Percentiles rank a stretch among this genome's conserved stretches.
phyloP scores from a whole-genome alignment of 2,888 invertebrate genomes.

The Taenaris catops region DNA sequence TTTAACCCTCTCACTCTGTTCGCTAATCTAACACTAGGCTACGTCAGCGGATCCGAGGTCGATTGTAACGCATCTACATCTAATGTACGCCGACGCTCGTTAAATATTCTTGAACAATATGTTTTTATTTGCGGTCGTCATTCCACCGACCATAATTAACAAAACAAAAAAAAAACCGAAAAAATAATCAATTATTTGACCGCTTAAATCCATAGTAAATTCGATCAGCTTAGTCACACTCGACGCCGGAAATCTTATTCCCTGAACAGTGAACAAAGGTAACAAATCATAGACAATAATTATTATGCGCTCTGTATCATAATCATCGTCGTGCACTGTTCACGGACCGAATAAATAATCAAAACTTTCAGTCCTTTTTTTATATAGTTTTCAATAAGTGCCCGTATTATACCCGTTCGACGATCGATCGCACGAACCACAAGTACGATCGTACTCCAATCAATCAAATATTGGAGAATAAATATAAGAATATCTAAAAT shows the following conservation, averaged over 20 bases:
- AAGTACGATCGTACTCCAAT: constrained; percentile 52
- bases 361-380: constrained; percentile 56
- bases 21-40: constrained; percentile 73
- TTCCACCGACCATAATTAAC: constrained; percentile 56
- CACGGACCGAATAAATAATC: constrained; percentile 46
- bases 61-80: constrained; percentile 64
- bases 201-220: constrained; percentile 78
- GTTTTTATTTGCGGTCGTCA: constrained; percentile 47
- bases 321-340: constrained; percentile 38
- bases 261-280: constrained; percentile 46
- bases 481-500: constrained; percentile 86
- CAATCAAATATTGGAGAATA: constrained; percentile 79
- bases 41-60: constrained; percentile 69
- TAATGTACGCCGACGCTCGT: constrained; percentile 57
- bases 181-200: constrained; percentile 44
- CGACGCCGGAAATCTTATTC: constrained; percentile 45
- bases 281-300: constrained; percentile 33
- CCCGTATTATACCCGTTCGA: constrained; percentile 31
- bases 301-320: constrained; percentile 30
- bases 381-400: constrained; percentile 32
- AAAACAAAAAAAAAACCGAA: constrained; percentile 44
- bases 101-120: constrained; percentile 58
- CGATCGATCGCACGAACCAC: constrained; percentile 40
- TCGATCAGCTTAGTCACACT: constrained; percentile 73
- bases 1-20: constrained; percentile 80